A percentile compares a stretch with the other conserved stretches of the same genome.
Conservation (phyloP, 2,797 vertebrate genomes). For the Ciconia nigra region DNA sequence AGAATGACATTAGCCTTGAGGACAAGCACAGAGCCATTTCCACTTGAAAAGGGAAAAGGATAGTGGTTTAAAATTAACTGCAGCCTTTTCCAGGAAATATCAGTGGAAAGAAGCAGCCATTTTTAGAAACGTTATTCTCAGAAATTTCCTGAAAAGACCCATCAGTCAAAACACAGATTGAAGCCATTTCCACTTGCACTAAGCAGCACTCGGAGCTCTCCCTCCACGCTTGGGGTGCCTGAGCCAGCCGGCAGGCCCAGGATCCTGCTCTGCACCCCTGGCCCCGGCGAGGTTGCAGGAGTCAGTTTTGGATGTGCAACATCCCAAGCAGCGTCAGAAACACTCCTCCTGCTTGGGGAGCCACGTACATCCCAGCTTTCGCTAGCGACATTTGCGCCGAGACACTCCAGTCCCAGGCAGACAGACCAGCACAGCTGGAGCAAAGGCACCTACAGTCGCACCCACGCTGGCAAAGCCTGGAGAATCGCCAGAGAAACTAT, state of each 20-base stretch:
- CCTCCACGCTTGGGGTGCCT: neutral
- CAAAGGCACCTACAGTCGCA: neutral
- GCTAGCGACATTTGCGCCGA: neutral
- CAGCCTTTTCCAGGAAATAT: constrained; percentile 70
- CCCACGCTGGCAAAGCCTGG: neutral
- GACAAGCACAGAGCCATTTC: constrained; percentile 52
- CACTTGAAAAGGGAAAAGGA: constrained; percentile 66
- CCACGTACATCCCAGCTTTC: neutral
- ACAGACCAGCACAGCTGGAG: neutral
- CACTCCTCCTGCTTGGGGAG: neutral
- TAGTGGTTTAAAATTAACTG: constrained; percentile 63
- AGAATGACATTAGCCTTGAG: constrained; percentile 17
- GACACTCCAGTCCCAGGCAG: neutral
- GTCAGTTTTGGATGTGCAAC: neutral
- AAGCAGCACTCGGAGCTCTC: neutral
- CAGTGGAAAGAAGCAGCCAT: constrained; percentile 63
- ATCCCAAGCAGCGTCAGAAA: neutral
- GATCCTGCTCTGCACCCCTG: neutral
- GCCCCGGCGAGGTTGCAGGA: neutral
- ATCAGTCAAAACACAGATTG: constrained; percentile 63
- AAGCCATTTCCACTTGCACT: constrained; percentile 59
- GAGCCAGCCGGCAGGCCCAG: neutral
- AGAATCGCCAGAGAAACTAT: neutral
- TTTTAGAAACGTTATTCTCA: constrained; percentile 70
- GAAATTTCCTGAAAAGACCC: constrained; percentile 72